phyloP scores from a whole-genome alignment of 2,797 vertebrate genomes.

The Parotocinclus haroldoi region DNA sequence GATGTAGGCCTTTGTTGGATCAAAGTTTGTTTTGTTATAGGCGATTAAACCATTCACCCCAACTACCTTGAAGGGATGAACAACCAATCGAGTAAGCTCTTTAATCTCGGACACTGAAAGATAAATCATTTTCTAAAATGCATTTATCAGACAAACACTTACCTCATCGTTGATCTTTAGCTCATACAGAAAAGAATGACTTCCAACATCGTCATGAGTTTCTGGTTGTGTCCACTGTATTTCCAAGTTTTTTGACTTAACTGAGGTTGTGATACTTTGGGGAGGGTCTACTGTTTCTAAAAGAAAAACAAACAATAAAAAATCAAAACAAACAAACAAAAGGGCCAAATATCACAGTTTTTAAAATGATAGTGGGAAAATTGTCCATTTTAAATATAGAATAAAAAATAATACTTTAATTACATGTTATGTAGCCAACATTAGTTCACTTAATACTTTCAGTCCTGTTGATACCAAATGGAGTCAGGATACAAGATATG shows the following conservation, averaged over 20 bases:
- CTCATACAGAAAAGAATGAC: neutral
- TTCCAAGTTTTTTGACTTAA: constrained; percentile 6
- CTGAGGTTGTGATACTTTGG: neutral
- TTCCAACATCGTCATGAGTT: rapidly evolving
- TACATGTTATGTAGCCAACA: no score
- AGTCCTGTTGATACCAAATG: no score
- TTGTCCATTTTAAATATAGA: no score
- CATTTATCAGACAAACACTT: neutral
- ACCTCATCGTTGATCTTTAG: constrained; percentile 34
- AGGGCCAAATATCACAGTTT: no score
- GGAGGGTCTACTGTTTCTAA: constrained; percentile 22
- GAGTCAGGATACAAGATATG: no score
- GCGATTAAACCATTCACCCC: rapidly evolving
- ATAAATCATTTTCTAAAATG: neutral
- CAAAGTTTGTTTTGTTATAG: constrained; percentile 23
- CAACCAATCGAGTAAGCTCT: neutral
- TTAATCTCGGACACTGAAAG: neutral
- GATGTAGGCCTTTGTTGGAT: constrained; percentile 2
- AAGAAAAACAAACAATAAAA: no score
- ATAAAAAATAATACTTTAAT: no score
- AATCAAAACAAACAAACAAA: no score
- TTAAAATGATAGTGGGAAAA: no score
- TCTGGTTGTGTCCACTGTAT: constrained; percentile 3
- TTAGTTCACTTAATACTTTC: no score
- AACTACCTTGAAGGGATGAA: neutral